Evolutionary conservation across 2,113 vertebrate genomes (phyloP).

Genomic region (Pangasianodon gigas): DNA sequence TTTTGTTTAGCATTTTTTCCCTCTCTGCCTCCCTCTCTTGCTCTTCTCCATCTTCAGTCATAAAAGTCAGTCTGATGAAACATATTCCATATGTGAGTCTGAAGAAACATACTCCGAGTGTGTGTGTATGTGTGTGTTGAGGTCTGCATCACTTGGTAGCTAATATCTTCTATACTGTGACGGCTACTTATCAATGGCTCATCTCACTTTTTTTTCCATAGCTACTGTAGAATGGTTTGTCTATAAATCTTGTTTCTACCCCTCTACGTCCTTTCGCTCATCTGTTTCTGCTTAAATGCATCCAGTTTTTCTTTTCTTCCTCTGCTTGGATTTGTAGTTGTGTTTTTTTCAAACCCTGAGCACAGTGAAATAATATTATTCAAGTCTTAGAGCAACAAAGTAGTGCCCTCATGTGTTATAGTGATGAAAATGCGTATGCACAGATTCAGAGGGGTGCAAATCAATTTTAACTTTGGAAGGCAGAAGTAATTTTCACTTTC

Average conservation of each 20-base stretch:
- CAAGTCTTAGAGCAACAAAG: conserved; percentile 37
- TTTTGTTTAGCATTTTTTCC: background rate
- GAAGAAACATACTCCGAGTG: conserved; percentile 12
- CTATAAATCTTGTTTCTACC: conserved; percentile 27
- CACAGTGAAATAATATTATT: conserved; percentile 45
- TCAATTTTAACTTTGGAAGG: background rate
- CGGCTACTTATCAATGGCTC: conserved; percentile 24
- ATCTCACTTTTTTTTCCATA: background rate
- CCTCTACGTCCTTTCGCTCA: conserved; percentile 36
- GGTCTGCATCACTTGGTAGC: background rate
- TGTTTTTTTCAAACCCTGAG: conserved; percentile 11
- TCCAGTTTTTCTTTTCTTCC: conserved; percentile 42
- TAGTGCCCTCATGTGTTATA: conserved; percentile 12
- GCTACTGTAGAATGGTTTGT: background rate
- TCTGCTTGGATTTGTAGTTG: conserved; percentile 17
- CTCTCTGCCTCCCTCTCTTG: conserved; percentile 1
- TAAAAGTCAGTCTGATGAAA: conserved; percentile 6
- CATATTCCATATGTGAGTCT: conserved; percentile 17
- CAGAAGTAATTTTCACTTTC: conserved; percentile 2
- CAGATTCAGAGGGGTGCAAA: background rate
- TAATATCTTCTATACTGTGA: conserved; percentile 21
- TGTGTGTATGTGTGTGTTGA: conserved; percentile 14
- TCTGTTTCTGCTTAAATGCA: conserved; percentile 61
- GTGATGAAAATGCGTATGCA: conserved; percentile 4
- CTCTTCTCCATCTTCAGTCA: background rate